Conservation (phyloP, 2,888 invertebrate genomes). For the Ennomos erosarius region DNA sequence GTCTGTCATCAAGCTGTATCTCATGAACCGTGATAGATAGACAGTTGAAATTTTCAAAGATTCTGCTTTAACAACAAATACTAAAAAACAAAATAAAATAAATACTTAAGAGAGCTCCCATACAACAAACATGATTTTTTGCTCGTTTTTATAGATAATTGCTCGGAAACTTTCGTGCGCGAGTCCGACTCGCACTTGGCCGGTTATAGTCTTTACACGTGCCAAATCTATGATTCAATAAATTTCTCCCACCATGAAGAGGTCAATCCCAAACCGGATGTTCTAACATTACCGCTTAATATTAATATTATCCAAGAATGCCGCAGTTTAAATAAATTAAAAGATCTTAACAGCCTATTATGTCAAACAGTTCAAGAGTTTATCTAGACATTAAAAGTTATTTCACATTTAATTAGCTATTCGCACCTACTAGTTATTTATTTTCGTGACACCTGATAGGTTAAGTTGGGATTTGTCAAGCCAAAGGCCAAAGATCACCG, state of each 20-base stretch:
- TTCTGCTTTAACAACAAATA: too few species aligned
- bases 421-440: slow-evolving; percentile 4
- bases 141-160: too few species aligned
- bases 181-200: too few species aligned
- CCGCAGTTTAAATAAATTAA: slow-evolving; percentile 34
- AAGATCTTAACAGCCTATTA: slow-evolving; percentile 8
- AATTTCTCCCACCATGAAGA: slow-evolving; percentile 23
- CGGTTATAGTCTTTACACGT: background rate
- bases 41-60: too few species aligned
- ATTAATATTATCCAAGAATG: slow-evolving; percentile 35
- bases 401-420: slow-evolving; percentile 13
- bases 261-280: slow-evolving; percentile 31
- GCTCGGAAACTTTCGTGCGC: too few species aligned
- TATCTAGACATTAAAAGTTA: slow-evolving; percentile 25
- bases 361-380: slow-evolving; percentile 4
- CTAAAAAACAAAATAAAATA: too few species aligned
- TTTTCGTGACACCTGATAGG: slow-evolving; percentile 13
- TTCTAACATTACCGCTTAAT: slow-evolving; percentile 28
- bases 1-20: too few species aligned
- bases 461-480: background rate
- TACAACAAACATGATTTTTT: too few species aligned
- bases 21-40: too few species aligned
- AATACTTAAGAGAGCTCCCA: too few species aligned
- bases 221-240: background rate
- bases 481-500: too few species aligned